phyloP scores from a whole-genome alignment of 2,113 vertebrate genomes.

The Microcebus tavaratra region DNA sequence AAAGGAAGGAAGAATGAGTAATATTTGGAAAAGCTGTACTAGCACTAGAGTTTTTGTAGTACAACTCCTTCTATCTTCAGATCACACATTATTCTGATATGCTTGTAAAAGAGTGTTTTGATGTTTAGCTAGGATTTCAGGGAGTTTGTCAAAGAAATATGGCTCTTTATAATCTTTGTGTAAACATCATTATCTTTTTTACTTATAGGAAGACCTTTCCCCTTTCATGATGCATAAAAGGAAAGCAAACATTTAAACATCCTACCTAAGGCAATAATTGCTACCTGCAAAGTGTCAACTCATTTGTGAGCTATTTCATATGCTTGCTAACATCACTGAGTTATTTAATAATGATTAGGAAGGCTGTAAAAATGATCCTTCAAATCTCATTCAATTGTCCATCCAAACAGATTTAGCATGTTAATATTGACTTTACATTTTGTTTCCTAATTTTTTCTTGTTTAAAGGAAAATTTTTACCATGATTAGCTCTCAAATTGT shows the following conservation, averaged over 20 bases:
- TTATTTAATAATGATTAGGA: background rate
- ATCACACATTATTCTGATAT: conserved; percentile 11
- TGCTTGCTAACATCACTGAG: background rate
- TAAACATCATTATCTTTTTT: conserved; percentile 59
- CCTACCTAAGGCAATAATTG: conserved; percentile 46
- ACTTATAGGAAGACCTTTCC: background rate
- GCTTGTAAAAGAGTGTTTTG: conserved; percentile 26
- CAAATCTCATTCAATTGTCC: background rate
- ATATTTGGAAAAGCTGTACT: background rate
- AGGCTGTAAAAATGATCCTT: background rate
- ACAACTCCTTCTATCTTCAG: background rate
- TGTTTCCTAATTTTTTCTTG: background rate
- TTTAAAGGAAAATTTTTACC: background rate
- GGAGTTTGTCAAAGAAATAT: conserved; percentile 51
- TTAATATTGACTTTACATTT: background rate
- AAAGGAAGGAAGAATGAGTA: background rate
- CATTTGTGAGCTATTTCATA: conserved; percentile 10
- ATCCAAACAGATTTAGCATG: background rate
- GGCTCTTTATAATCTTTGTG: background rate
- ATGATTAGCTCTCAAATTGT: background rate
- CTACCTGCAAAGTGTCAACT: conserved; percentile 9
- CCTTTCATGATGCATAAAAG: conserved; percentile 11
- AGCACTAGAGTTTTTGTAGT: background rate
- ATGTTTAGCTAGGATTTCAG: conserved; percentile 40
- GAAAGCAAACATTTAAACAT: conserved; percentile 56